Base-by-base conservation (phyloP, 2,113 vertebrate genomes). In the Passer montanus region DNA sequence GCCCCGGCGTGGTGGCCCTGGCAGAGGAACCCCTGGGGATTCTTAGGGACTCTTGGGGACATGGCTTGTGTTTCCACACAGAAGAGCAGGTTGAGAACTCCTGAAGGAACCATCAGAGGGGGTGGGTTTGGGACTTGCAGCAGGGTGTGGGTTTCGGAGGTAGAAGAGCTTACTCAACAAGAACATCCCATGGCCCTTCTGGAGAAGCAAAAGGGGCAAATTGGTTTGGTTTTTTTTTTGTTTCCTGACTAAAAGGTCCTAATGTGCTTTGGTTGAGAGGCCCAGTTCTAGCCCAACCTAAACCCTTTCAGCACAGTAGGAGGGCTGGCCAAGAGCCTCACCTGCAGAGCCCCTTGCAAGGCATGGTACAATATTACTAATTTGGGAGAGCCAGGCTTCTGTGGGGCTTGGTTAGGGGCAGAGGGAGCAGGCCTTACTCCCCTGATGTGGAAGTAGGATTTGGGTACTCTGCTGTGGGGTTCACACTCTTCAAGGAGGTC, bases 1-100 rank as follows among this genome's bases (percentile, higher is more conserved):
- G 39, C 39, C 73, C 43, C 55, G 24, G 10, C 0, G 0, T 0
- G 5, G 28, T 72, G 74, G 39, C 43, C 31, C 7, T 5, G 2
- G 64, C 35, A 72, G 63, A 78, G 30, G 55, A 74, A 12, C 11
- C 39, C 13, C 26, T 59, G 53, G 37, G 43, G 37, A 50, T 28
- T 4, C 18, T 7, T 39, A 11, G 33, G 44, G 33, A 81, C 11
- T 6, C 10, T 0, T 64, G 41, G 37, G 58, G 63, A 78, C 0
- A 0, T 12, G 56, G 43, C 26, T 18, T 47, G 11, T 80, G 68
- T 10, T 47, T 64, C 49, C 55, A 60, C 0, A 2, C 23, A 44
- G 58, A 60, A 33, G 21, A 79, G 23, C 26, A 37, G 28, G 31
- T 53, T 63, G 63, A 73, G 33, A 63, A 4, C 5, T 18, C 43